phyloP scores from a whole-genome alignment of 2,888 invertebrate species.

The Pegoplata infirma region DNA sequence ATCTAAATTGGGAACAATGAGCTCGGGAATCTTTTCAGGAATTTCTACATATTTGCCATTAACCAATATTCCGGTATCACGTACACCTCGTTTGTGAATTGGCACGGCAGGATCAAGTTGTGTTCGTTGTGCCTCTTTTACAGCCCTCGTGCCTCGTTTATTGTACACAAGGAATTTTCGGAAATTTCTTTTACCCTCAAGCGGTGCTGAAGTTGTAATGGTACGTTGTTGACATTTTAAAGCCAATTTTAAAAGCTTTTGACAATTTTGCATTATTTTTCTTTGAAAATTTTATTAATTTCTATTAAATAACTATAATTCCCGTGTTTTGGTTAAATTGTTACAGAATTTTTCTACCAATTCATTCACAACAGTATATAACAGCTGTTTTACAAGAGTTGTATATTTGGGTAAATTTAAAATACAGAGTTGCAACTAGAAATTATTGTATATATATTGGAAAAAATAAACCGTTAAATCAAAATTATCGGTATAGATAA shows the following conservation, averaged over 20 bases:
- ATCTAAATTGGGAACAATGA: slow-evolving; percentile 93
- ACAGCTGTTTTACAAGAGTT: slow-evolving; percentile 4
- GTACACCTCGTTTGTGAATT: slow-evolving; percentile 85
- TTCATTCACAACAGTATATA: background rate
- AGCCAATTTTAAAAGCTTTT: slow-evolving; percentile 66
- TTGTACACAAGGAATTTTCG: slow-evolving; percentile 87
- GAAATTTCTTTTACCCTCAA: slow-evolving; percentile 88
- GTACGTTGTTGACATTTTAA: slow-evolving; percentile 65
- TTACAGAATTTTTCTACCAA: background rate
- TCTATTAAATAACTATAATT: slow-evolving; percentile 11
- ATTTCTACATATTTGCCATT: slow-evolving; percentile 82
- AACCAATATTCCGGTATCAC: slow-evolving; percentile 81
- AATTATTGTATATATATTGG: too few relatives aligned
- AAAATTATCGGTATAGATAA: too few relatives aligned
- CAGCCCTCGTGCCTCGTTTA: slow-evolving; percentile 85
- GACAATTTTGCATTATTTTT: slow-evolving; percentile 67
- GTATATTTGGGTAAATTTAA: background rate
- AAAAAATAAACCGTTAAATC: too few relatives aligned
- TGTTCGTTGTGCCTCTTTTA: slow-evolving; percentile 79
- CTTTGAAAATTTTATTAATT: background rate
- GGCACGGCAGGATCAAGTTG: slow-evolving; percentile 82
- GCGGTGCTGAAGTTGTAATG: slow-evolving; percentile 79
- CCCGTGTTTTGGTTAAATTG: background rate
- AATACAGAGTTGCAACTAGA: background rate
- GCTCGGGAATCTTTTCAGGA: slow-evolving; percentile 93